Conservation (phyloP, 53 echinoderm and acorn worm genomes). For the Holothuria leucospilota region DNA sequence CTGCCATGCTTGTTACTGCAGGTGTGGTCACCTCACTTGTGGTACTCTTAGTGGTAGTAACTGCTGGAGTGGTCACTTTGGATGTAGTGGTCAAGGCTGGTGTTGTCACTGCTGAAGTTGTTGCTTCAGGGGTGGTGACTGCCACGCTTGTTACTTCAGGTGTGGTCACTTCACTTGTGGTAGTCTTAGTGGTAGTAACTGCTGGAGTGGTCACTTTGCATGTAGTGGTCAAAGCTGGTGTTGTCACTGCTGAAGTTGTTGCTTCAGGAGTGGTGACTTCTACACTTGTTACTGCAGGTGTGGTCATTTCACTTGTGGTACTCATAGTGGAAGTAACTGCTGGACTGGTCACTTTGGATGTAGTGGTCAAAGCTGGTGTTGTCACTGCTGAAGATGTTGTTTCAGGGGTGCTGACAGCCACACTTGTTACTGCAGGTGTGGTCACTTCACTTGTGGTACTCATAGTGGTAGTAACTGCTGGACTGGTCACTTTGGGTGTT, state of each 20-base stretch:
- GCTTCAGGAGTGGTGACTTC: background rate
- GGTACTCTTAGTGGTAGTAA: too few relatives aligned
- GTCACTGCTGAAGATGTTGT: too few relatives aligned
- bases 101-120: conserved; percentile 25
- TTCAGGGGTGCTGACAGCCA: too few relatives aligned
- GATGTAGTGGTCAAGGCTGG: conserved; percentile 40
- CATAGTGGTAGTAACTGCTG: conserved; percentile 7
- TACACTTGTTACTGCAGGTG: background rate
- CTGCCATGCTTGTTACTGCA: conserved; percentile 18
- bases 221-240: conserved; percentile 3
- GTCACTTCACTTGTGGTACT: conserved; percentile 40
- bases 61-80: conserved; percentile 36
- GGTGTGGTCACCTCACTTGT: conserved; percentile 11
- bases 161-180: background rate
- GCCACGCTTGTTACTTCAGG: too few relatives aligned
- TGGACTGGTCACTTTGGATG: conserved; percentile 18
- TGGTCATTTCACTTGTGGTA: conserved; percentile 47
- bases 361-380: conserved; percentile 28
- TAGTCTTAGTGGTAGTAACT: too few relatives aligned
- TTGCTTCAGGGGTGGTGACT: background rate
- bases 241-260: conserved; percentile 2
- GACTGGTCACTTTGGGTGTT: background rate
- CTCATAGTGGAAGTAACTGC: conserved; percentile 21
- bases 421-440: conserved; percentile 46
- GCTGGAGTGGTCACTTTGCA: conserved; percentile 15